phyloP scores from a whole-genome alignment of 2,113 vertebrate species.

The Ovibos moschatus region DNA sequence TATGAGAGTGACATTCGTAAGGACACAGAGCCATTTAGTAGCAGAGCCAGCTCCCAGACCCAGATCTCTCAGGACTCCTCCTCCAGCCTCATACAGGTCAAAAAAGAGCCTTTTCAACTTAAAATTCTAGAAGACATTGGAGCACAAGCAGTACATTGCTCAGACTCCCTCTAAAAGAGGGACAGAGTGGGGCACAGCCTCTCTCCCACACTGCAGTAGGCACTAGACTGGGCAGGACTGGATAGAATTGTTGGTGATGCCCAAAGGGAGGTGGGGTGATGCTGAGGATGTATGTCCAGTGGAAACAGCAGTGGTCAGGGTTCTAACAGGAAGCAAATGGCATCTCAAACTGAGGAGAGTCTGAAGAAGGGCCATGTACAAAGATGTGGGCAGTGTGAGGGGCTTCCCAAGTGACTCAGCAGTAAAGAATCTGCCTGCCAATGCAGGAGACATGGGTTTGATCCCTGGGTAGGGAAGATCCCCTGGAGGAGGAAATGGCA shows the following conservation, averaged over 20 bases:
- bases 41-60: neutral
- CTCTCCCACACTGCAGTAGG: rapidly evolving
- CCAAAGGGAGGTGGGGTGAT: neutral
- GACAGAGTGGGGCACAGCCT: neutral
- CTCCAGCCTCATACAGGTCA: neutral
- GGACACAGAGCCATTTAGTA: neutral
- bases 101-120: neutral
- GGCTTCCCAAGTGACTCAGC: neutral
- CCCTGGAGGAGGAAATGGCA: neutral
- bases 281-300: neutral
- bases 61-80: neutral
- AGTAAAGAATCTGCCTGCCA: neutral
- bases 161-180: neutral
- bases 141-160: neutral
- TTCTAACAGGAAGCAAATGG: neutral
- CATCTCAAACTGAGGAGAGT: neutral
- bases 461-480: neutral
- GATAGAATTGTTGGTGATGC: neutral
- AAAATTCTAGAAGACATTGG: neutral
- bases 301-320: neutral
- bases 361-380: neutral
- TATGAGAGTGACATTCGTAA: neutral
- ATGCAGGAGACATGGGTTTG: neutral
- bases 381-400: neutral
- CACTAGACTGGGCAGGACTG: neutral